Conservation (phyloP, 2,113 vertebrate species). For the Pterocles gutturalis region DNA sequence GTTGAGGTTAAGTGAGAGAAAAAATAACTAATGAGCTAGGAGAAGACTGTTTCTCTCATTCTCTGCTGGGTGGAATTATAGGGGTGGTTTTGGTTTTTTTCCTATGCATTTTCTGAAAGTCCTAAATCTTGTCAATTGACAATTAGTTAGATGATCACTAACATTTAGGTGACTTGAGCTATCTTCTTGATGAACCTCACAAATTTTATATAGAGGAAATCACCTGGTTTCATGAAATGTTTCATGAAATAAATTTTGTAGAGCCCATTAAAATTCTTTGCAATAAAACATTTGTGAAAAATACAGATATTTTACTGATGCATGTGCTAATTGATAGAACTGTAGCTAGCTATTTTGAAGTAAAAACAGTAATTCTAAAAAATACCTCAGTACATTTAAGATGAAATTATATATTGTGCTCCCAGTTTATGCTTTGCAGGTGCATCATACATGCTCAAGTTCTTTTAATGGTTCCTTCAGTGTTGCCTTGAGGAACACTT, state of each 20-base stretch:
- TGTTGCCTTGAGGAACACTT: neutral
- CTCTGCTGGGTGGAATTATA: neutral
- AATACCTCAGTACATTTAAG: neutral
- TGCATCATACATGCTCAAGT: neutral
- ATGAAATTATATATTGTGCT: neutral
- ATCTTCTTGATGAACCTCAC: neutral
- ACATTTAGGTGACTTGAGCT: neutral
- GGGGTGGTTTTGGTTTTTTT: fast-evolving
- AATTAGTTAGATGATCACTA: neutral
- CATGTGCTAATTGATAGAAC: neutral
- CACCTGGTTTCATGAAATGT: neutral
- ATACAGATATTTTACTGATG: neutral
- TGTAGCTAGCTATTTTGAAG: neutral
- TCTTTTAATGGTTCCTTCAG: neutral
- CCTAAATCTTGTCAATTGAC: neutral
- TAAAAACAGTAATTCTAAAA: neutral
- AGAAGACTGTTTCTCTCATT: neutral
- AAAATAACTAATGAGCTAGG: neutral
- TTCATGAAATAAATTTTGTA: neutral
- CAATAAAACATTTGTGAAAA: neutral
- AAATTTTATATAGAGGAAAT: neutral
- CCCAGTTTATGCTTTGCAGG: neutral
- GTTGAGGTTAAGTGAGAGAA: neutral
- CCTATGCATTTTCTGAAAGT: neutral
- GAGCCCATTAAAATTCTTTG: neutral